phyloP scores from a whole-genome alignment of 2,113 vertebrate species.

The Takifugu bimaculatus region DNA sequence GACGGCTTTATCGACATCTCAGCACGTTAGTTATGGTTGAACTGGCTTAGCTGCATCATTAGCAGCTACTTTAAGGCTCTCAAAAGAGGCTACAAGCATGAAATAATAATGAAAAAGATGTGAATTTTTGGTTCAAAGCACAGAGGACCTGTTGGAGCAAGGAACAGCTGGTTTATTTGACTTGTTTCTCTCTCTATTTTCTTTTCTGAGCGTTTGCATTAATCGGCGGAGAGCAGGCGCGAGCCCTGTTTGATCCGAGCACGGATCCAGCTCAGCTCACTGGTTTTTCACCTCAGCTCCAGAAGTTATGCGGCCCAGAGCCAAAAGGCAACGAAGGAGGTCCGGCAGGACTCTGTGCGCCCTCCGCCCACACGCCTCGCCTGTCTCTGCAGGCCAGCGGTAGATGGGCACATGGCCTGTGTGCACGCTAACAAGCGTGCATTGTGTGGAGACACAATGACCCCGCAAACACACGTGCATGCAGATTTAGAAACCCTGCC shows the following conservation, averaged over 20 bases:
- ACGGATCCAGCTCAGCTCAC: neutral
- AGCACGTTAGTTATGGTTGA: too few relatives aligned
- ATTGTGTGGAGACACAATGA: constrained; percentile 51
- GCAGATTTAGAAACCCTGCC: constrained; percentile 37
- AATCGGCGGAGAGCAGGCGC: neutral
- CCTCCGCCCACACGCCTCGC: constrained; percentile 44
- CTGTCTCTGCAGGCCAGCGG: constrained; percentile 54
- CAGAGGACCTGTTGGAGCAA: neutral
- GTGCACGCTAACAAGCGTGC: constrained; percentile 52
- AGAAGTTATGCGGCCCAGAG: constrained; percentile 14
- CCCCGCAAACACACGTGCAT: constrained; percentile 29
- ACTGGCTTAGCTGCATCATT: too few relatives aligned
- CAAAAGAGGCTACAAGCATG: neutral
- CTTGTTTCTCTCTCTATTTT: neutral
- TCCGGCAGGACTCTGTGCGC: constrained; percentile 29
- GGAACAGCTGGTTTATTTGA: neutral
- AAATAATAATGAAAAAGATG: neutral
- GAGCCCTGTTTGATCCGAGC: constrained; percentile 19
- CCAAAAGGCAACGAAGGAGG: constrained; percentile 22
- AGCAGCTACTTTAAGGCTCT: too few relatives aligned
- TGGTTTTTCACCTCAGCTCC: constrained; percentile 8
- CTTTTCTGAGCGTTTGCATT: constrained; percentile 3
- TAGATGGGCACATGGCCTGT: constrained; percentile 45
- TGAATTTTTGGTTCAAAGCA: too few relatives aligned
- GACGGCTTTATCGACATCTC: too few relatives aligned